Evolutionary conservation across 2,888 invertebrate genomes (phyloP), one percentile per base, ranked within the genome.

Genomic region (Torymus aiolomorphi): DNA sequence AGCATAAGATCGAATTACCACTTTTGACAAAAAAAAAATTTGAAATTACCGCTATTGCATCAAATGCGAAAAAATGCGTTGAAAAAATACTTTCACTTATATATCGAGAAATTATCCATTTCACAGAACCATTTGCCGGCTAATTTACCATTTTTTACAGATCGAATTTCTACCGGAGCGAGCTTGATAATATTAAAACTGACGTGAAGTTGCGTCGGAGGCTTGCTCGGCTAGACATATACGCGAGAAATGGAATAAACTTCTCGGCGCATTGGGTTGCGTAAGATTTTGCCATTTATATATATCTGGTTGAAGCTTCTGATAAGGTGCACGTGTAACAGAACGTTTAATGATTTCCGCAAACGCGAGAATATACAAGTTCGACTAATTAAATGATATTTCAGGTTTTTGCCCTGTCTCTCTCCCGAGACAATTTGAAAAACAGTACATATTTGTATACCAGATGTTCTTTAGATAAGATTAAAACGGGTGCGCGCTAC

Each of bases 331-430:
- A 42, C 63, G 71, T 59, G 65, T 69, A 42, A 42, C 54, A 16
- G 51, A 52, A 42, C 20, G 18, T 11, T 61, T 51, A 62, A 76
- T 42, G 51, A 76, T 67, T 69, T 69, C 62, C 76, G 52, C 54
- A 54, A 67, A 18, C 20, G n/a, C 42, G 13, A 42, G 31, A 42
- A 11, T 31, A 62, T 24, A 24, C 59, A 59, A 61, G 13, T 76
- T 11, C n/a, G 10, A 42, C 76, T 72, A 78, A 78, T 78, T 72
- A 65, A 78, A 78, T 57, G 72, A 78, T 72, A 78, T 72, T 78
- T 78, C 61, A 72, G 24, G 2, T 42, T 65, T 54, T 59, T 72
- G 16, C 16, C 2, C 49, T 13, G 5, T 20, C 14, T 2, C 24
- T n/a, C 14, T 2, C 24, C 8, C 18, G 10, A 31, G 59, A 72